Evolutionary conservation across 2,797 vertebrate genomes (phyloP).

Genomic region (Gambelia wislizenii): DNA sequence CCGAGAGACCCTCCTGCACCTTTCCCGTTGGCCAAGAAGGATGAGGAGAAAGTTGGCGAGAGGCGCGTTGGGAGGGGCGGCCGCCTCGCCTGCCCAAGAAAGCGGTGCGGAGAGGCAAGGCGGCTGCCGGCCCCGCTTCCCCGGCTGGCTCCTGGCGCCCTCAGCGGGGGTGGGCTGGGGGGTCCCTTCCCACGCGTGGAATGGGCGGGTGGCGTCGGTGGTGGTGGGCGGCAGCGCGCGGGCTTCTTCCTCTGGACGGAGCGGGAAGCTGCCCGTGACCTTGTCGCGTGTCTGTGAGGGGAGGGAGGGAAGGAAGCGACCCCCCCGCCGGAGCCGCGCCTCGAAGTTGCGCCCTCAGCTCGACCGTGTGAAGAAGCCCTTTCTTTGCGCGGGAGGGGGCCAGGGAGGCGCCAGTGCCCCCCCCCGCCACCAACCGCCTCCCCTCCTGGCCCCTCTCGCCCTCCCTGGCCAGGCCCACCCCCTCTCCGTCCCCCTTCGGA

Average conservation of each 20-base stretch:
- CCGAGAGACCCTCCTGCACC: neutral
- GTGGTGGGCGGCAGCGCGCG: neutral
- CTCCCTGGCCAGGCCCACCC: neutral
- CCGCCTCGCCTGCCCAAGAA: neutral
- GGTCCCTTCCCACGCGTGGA: neutral
- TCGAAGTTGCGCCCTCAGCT: neutral
- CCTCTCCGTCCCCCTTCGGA: neutral
- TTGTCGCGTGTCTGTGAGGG: too few species aligned
- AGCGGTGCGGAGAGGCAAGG: neutral
- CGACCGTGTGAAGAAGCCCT: neutral
- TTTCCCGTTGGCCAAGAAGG: neutral
- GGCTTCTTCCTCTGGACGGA: too few species aligned
- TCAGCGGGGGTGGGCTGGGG: too few species aligned
- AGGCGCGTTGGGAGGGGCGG: neutral
- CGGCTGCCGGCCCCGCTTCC: neutral
- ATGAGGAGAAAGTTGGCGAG: neutral
- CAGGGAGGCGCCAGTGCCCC: neutral
- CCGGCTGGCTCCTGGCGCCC: neutral
- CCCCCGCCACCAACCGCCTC: too few species aligned
- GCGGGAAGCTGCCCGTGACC: too few species aligned
- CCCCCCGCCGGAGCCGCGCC: too few species aligned
- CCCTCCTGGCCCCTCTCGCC: neutral
- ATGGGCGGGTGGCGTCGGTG: neutral
- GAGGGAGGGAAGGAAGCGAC: too few species aligned
- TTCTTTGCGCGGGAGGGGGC: neutral